Evolutionary conservation across 1,140 invertebrate species (phyloP), one percentile per base, ranked within the genome.

Genomic region (Carcinoscorpius rotundicauda): DNA sequence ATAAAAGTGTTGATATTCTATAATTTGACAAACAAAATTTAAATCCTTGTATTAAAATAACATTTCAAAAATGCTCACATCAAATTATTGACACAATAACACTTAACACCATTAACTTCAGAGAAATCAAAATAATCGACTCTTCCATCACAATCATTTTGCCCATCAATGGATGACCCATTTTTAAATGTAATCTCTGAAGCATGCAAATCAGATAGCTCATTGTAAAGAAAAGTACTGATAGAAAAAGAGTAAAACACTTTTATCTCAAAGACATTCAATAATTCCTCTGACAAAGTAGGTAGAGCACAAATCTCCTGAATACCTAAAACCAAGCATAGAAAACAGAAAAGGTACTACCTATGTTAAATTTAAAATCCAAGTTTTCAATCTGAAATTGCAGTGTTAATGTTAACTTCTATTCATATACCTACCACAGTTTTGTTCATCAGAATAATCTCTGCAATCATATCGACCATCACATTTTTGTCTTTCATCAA

Each of bases 51-150:
- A 29, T 29, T 29, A 29, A 29, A 29, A 29, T 29, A 29, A 29
- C 29, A 29, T 29, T 29, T 29, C 29, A 29, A 29, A 29, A 29
- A 29, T 29, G 29, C 29, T 1, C 0, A 29, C 29, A 29, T 29
- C 29, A 29, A 29, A 29, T 29, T 29, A 29, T 2, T 29, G 29
- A 29, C 29, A 29, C 29, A 29, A 29, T 29, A 29, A 2, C 29
- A 29, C 29, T 72, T 70, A 76, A 73, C 64, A 83, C 91, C 93
- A 78, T 87, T 85, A 77, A 88, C 85, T 81, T 95, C 91, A 70
- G 88, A 91, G 82, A 87, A 87, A 81, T 94, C 91, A 77, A 82
- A 83, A 81, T 91, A 95, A 81, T 94, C 89, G 81, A 86, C 86
- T 77, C 82, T 84, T 80, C 88, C 87, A 82, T 93, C 88, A 81